phyloP scores from a whole-genome alignment of 2,888 invertebrate genomes.

The Flexamia atlantica region DNA sequence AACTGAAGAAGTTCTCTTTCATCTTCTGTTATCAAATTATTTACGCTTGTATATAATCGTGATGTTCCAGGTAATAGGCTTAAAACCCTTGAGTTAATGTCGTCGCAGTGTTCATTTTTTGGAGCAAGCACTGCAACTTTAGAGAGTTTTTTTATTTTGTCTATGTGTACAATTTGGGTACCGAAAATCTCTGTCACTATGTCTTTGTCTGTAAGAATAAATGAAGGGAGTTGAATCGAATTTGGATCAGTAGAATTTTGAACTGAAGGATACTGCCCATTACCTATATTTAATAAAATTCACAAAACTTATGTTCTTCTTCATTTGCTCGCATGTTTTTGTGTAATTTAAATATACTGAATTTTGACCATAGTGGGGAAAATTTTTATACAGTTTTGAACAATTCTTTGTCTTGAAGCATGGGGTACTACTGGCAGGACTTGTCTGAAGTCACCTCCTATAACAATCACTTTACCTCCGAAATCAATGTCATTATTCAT shows the following conservation, averaged over 20 bases:
- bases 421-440: constrained; percentile 55
- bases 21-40: constrained; percentile 34
- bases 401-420: constrained; percentile 43
- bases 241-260: constrained; percentile 2
- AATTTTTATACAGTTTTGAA: constrained; percentile 54
- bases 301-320: constrained; percentile 31
- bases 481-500: constrained; percentile 57
- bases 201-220: constrained; percentile 16
- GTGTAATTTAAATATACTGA: constrained; percentile 57
- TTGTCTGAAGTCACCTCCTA: constrained; percentile 21
- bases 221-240: background rate
- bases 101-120: constrained; percentile 41
- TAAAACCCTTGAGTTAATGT: constrained; percentile 28
- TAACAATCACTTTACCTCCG: constrained; percentile 64
- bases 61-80: background rate
- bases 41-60: constrained; percentile 12
- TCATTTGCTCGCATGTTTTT: constrained; percentile 63
- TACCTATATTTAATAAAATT: constrained; percentile 61
- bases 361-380: constrained; percentile 60
- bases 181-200: constrained; percentile 35
- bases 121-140: constrained; percentile 1
- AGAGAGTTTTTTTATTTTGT: background rate
- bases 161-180: background rate
- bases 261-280: constrained; percentile 16
- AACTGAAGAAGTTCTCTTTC: constrained; percentile 22